Percentiles rank a stretch among this genome's conserved stretches.
Evolutionary conservation across 2,113 vertebrate species (phyloP).

Genomic region (Podarcis cretensis): DNA sequence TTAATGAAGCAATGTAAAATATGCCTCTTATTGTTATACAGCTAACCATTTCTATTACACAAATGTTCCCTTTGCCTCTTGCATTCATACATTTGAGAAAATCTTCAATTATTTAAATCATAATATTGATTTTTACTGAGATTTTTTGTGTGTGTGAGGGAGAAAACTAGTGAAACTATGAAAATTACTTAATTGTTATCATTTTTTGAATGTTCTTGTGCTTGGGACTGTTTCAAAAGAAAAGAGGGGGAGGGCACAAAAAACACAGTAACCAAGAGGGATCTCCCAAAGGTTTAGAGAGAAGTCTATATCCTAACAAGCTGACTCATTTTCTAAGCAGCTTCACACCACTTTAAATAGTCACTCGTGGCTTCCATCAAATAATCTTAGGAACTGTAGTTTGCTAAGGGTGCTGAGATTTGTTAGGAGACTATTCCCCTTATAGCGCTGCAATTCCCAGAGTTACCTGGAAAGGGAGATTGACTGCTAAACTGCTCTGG

Average conservation of each 20-base stretch:
- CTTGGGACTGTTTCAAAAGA: not conserved
- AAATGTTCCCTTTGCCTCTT: slow-evolving; percentile 75
- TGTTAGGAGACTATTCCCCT: too few species aligned
- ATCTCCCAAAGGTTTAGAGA: not conserved
- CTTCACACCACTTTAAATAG: too few species aligned
- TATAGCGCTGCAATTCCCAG: too few species aligned
- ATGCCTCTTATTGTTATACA: slow-evolving; percentile 77
- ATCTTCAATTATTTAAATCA: slow-evolving; percentile 76
- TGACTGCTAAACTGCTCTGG: too few species aligned
- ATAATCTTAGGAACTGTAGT: too few species aligned
- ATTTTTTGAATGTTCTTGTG: not conserved
- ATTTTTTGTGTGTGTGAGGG: slow-evolving; percentile 32
- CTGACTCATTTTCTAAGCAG: too few species aligned
- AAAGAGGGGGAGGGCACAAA: not conserved
- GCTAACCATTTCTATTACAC: slow-evolving; percentile 76
- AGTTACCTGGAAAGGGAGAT: too few species aligned
- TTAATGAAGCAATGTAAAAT: slow-evolving; percentile 84
- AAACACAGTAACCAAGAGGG: not conserved
- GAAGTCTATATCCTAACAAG: not conserved
- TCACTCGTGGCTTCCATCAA: too few species aligned
- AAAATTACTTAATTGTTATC: slow-evolving; percentile 21
- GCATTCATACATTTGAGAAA: slow-evolving; percentile 69
- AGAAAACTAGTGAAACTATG: slow-evolving; percentile 58
- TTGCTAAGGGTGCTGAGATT: too few species aligned
- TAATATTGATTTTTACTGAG: slow-evolving; percentile 62